Conservation (phyloP, 2,113 vertebrate species). For the Corythornis vintsioides region DNA sequence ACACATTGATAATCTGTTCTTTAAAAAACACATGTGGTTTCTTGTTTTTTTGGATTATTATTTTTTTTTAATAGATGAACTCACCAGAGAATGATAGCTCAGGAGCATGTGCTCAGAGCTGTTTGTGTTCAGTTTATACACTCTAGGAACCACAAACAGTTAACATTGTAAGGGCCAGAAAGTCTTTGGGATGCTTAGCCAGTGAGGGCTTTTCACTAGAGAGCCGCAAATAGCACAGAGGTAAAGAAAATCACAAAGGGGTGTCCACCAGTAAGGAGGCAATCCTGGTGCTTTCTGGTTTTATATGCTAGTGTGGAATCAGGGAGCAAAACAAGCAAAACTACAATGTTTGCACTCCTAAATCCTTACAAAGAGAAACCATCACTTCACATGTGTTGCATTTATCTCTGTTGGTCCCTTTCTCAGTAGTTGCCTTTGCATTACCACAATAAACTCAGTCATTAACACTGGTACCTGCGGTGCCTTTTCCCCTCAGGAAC, state of each 20-base stretch:
- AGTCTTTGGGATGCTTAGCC: not conserved
- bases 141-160: not conserved
- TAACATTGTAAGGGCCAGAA: not conserved
- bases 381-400: not conserved
- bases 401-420: not conserved
- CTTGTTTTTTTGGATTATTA: no score
- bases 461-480: not conserved
- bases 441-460: not conserved
- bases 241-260: not conserved
- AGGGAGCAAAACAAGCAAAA: not conserved
- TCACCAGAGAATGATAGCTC: not conserved
- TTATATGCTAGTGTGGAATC: not conserved
- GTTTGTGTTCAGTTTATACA: not conserved
- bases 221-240: not conserved
- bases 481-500: not conserved
- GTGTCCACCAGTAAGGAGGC: not conserved
- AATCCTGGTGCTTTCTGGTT: not conserved
- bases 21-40: not conserved
- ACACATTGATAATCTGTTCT: not conserved
- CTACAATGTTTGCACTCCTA: not conserved
- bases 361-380: not conserved
- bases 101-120: not conserved
- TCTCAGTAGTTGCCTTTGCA: not conserved
- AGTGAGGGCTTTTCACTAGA: not conserved
- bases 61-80: not conserved